A percentile compares a stretch with the other conserved stretches of the same genome.
These are phyloP conservation scores for Lycodopsis pacificus DNA, from an alignment of 2,797 vertebrate genomes.

Conservation along the genomic window DNA sequence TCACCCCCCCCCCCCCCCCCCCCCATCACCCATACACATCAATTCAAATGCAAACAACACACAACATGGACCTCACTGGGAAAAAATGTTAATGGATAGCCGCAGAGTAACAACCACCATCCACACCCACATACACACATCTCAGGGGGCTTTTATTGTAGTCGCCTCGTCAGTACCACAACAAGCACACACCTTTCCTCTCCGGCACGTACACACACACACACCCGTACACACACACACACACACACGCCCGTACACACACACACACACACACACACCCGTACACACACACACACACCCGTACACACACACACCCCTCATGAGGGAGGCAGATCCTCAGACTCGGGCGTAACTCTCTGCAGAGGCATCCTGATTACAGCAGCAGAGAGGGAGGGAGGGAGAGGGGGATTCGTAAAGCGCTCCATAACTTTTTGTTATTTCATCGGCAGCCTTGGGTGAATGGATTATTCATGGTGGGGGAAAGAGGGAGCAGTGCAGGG, in stretches of 20 bases:
- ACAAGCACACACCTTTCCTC: not conserved
- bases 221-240: not conserved
- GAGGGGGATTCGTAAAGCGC: constrained; percentile 17
- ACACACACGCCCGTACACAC: not conserved
- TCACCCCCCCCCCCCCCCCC: constrained; percentile 7
- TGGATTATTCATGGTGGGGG: constrained; percentile 67
- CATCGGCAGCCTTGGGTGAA: constrained; percentile 41
- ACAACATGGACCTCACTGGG: not conserved
- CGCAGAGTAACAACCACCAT: not conserved
- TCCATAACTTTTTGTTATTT: constrained; percentile 57
- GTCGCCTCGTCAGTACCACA: not conserved
- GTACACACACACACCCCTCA: not conserved
- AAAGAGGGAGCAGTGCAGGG: constrained; percentile 21
- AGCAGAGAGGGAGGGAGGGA: not conserved
- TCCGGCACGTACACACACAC: constrained; percentile 5
- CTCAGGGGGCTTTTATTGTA: not conserved
- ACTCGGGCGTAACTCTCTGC: constrained; percentile 23
- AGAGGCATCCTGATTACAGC: constrained; percentile 44
- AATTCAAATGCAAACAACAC: constrained; percentile 29
- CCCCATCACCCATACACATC: not conserved
- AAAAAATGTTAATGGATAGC: not conserved
- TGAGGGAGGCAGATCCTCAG: constrained; percentile 28
- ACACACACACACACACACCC: constrained; percentile 8
- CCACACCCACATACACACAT: not conserved
- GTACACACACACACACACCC: constrained; percentile 6